Percentiles rank a stretch among this genome's conserved stretches.
Evolutionary conservation across 2,113 vertebrate genomes (phyloP).

Genomic region (Ranitomeya variabilis): DNA sequence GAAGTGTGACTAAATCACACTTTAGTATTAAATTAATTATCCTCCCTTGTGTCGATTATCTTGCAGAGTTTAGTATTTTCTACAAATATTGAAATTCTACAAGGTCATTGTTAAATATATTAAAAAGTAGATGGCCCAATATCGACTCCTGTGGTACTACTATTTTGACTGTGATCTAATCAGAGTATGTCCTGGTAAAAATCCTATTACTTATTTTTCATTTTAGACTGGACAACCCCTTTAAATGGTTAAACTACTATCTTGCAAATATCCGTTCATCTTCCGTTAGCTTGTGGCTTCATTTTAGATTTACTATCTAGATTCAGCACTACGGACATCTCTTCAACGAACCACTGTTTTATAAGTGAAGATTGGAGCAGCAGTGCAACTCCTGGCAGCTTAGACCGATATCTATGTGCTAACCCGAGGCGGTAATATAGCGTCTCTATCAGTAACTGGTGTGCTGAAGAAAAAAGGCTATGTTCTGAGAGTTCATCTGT

Average conservation of each 20-base stretch:
- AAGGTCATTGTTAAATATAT: too few relatives aligned
- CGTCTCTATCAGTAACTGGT: not conserved
- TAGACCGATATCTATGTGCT: not conserved
- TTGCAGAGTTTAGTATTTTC: too few relatives aligned
- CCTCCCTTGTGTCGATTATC: too few relatives aligned
- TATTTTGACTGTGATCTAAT: too few relatives aligned
- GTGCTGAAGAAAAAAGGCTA: not conserved
- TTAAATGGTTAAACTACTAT: not conserved
- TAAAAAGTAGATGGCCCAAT: too few relatives aligned
- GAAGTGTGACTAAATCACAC: too few relatives aligned
- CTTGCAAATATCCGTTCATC: not conserved
- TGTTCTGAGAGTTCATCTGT: not conserved
- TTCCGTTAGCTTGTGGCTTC: not conserved
- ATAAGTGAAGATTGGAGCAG: not conserved
- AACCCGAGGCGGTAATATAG: not conserved
- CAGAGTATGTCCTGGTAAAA: too few relatives aligned
- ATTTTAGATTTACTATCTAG: not conserved
- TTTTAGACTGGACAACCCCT: too few relatives aligned
- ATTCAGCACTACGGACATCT: constrained; percentile 6
- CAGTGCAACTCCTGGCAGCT: not conserved
- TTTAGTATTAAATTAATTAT: too few relatives aligned
- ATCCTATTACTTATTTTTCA: too few relatives aligned
- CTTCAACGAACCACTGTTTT: not conserved
- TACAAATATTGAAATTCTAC: too few relatives aligned
- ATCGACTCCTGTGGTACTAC: too few relatives aligned